Evolutionary conservation across 1,140 invertebrate species (phyloP).

Genomic region (Drosophila neocordata): DNA sequence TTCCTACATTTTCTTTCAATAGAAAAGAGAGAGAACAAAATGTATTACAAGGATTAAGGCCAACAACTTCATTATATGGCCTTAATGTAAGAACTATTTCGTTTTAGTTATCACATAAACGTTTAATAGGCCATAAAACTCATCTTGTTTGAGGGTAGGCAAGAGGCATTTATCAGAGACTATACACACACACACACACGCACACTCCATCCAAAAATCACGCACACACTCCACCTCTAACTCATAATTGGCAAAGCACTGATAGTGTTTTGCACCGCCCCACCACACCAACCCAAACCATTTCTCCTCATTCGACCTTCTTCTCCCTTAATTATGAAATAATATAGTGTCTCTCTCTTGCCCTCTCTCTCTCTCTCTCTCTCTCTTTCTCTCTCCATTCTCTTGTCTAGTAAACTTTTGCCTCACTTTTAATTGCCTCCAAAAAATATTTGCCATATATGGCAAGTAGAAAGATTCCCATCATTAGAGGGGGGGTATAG

Average conservation of each 20-base stretch:
- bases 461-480: no score
- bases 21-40: neutral
- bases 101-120: conserved; percentile 55
- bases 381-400: neutral
- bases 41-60: neutral
- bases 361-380: neutral
- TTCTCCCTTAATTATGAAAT: conserved; percentile 54
- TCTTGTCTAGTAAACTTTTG: conserved; percentile 36
- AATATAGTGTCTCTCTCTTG: conserved; percentile 28
- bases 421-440: conserved; percentile 64
- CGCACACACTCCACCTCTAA: neutral
- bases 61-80: conserved; percentile 14
- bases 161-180: neutral
- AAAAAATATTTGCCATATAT: conserved; percentile 51
- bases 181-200: conserved; percentile 6
- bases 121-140: conserved; percentile 72
- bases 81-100: conserved; percentile 37
- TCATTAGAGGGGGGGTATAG: no score
- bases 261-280: conserved; percentile 30
- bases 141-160: conserved; percentile 10
- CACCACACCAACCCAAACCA: neutral
- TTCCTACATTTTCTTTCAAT: no score
- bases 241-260: conserved; percentile 73
- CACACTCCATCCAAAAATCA: conserved; percentile 19
- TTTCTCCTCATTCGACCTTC: no score